These are phyloP conservation scores for Nycticryphes semicollaris DNA, from an alignment of 2,113 vertebrate species.

Conservation along the genomic window DNA sequence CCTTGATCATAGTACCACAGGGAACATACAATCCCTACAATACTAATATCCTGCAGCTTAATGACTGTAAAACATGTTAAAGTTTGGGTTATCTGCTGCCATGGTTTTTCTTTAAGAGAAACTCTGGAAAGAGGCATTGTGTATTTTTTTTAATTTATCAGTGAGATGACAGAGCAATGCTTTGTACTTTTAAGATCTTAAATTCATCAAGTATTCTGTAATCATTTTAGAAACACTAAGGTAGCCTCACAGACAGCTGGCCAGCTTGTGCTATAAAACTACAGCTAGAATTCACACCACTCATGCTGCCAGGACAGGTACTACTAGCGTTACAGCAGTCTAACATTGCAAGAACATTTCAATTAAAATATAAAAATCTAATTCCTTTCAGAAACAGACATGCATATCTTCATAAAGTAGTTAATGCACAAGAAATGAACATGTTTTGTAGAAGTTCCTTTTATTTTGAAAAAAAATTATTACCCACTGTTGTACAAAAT, in stretches of 20 bases:
- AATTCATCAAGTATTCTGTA: background rate
- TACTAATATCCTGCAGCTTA: background rate
- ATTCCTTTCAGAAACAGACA: background rate
- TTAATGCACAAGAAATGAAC: background rate
- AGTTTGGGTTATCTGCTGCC: background rate
- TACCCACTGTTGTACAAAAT: slow-evolving; percentile 65
- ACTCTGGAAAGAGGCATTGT: background rate
- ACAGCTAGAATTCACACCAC: background rate
- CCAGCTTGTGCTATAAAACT: background rate
- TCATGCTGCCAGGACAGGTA: background rate
- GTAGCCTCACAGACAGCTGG: background rate
- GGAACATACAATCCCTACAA: background rate
- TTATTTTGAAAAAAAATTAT: slow-evolving; percentile 63
- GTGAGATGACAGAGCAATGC: background rate
- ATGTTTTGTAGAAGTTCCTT: background rate
- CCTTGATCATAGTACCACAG: background rate
- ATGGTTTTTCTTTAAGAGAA: background rate
- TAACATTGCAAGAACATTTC: background rate
- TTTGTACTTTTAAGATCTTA: background rate
- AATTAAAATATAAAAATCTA: background rate
- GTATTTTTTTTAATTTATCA: background rate
- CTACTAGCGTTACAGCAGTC: background rate
- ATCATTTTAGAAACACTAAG: background rate
- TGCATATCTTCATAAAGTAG: background rate
- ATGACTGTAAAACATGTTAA: background rate